Evolutionary conservation across 1,140 invertebrate species (phyloP), one percentile per base, ranked within the genome.

Genomic region (Drosophila pectinifera): DNA sequence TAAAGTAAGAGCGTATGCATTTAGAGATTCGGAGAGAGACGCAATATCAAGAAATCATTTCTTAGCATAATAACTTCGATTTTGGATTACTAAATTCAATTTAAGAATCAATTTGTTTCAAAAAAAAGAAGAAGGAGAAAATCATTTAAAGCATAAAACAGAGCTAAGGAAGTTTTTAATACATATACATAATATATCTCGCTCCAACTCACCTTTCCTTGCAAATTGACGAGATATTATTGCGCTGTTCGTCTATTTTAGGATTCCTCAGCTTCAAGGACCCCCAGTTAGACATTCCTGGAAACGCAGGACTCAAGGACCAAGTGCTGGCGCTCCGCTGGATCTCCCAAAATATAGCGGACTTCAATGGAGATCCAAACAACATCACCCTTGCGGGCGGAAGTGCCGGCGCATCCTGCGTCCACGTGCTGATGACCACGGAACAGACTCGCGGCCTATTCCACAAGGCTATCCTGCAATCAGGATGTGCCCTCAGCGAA

Each of bases 311-410:
- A 2, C 61, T 92, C 7, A 92, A 92, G 61, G 92, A 92, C 73
- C 92, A 92, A 73, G 81, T 92, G n/a, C 54, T 72, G 79, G 95
- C 94, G 0, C 65, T 95, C 11, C 92, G 92, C 59, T 95, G 94
- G 94, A 93, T 96, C 11, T 92, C 94, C 76, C 91, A 93, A 20
- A 95, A 96, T 73, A 95, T 95, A 20, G 80, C 92, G 38, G 75
- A 90, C 61, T 94, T 94, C 64, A 93, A 93, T 39, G 93, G 93
- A 3, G 91, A 93, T 76, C 91, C 93, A 5, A 82, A 92, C 16
- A 92, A 91, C 28, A 84, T 93, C 3, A 93, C 93, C 0, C 16
- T 93, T 0, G 86, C 92, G 68, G 93, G 93, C 0, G 90, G 92
- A 14, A 93, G 92, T 34, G 93, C 93, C 0, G 93, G 93, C 0